Conservation (phyloP, 2,888 invertebrate species). For the Micropterix aruncella region DNA sequence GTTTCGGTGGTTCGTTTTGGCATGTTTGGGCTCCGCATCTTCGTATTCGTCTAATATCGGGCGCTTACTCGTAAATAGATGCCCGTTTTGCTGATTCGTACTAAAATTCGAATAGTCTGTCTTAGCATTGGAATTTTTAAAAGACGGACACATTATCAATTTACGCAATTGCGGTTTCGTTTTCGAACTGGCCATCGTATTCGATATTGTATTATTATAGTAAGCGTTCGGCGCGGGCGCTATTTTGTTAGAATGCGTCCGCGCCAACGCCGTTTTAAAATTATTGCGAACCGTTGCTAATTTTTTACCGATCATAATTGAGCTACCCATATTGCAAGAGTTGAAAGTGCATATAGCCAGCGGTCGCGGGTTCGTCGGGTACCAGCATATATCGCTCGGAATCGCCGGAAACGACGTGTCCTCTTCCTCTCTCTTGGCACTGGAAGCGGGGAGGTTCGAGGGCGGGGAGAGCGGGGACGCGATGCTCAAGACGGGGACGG, state of each 20-base stretch:
- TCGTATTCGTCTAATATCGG: constrained; percentile 16
- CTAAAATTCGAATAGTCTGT: neutral
- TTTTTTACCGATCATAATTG: constrained; percentile 36
- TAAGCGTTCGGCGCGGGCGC: constrained; percentile 18
- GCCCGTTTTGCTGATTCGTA: constrained; percentile 9
- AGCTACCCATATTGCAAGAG: constrained; percentile 40
- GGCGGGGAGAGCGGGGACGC: constrained; percentile 5
- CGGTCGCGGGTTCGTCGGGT: constrained; percentile 42
- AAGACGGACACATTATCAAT: constrained; percentile 32
- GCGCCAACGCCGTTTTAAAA: constrained; percentile 31
- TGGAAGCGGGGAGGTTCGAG: neutral
- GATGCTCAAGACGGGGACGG: constrained; percentile 17
- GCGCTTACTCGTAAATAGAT: constrained; percentile 7
- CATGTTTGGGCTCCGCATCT: constrained; percentile 12
- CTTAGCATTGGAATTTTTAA: constrained; percentile 15
- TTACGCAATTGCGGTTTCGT: constrained; percentile 35
- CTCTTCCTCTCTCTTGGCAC: constrained; percentile 8
- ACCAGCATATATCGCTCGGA: constrained; percentile 32
- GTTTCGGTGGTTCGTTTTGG: constrained; percentile 16
- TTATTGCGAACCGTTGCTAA: constrained; percentile 35
- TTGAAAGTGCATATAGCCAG: constrained; percentile 42
- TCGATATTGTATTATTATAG: constrained; percentile 25
- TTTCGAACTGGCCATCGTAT: constrained; percentile 29
- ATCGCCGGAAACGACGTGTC: constrained; percentile 21
- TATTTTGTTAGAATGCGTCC: constrained; percentile 20